phyloP scores from a whole-genome alignment of 2,888 invertebrate species.

The Acleris laterana region DNA sequence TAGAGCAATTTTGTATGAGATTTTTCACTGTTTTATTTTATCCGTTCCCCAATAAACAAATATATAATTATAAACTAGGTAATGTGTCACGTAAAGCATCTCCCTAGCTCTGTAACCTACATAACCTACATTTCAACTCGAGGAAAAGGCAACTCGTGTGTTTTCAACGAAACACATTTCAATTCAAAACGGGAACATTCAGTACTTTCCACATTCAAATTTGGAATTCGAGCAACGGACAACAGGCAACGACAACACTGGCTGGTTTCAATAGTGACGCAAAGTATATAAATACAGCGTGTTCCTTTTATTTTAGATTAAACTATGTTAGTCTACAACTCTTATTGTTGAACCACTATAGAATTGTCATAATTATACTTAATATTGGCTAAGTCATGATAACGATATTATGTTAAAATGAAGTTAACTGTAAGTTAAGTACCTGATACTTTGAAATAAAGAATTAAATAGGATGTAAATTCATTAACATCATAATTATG shows the following conservation, averaged over 20 bases:
- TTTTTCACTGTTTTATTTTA: no score
- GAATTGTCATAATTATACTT: no score
- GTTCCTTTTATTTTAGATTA: neutral
- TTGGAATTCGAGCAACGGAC: slow-evolving; percentile 60
- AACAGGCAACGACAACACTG: slow-evolving; percentile 58
- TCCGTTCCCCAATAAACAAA: no score
- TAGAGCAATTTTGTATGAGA: no score
- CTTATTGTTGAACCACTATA: no score
- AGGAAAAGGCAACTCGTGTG: neutral
- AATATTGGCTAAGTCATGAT: neutral
- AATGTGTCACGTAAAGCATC: neutral
- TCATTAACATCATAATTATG: no score
- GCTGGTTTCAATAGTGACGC: slow-evolving; percentile 61
- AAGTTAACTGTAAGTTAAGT: neutral
- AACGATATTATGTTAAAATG: neutral
- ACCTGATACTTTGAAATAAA: no score
- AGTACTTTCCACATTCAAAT: slow-evolving; percentile 66
- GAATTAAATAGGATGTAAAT: no score
- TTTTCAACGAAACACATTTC: slow-evolving; percentile 20
- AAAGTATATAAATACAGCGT: slow-evolving; percentile 40
- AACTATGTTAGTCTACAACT: neutral
- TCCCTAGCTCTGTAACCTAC: neutral
- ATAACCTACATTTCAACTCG: neutral
- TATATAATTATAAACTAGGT: no score
- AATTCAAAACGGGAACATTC: slow-evolving; percentile 50